Evolutionary conservation across 2,888 invertebrate species (phyloP), one percentile per base, ranked within the genome.

Genomic region (Julus scandinavius): DNA sequence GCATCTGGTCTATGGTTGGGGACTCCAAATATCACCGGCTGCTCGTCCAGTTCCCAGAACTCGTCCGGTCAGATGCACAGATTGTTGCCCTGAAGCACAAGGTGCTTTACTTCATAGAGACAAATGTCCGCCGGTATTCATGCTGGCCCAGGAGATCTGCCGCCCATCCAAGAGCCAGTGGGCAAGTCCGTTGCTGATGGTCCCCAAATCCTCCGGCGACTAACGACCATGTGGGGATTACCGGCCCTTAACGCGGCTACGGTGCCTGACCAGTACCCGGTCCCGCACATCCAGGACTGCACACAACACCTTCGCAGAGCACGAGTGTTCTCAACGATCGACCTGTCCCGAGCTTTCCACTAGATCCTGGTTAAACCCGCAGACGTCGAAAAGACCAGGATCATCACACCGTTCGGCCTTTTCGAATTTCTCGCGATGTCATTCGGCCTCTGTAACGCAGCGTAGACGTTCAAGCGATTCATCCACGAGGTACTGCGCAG

Each of bases 211-310:
- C 38, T 29, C 29, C 83, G 17, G 40, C 11, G 83, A 40, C 83
- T 83, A n/a, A 17, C 5, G 20, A 83, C 38, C 83, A 83, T 83
- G 83, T n/a, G 83, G 83, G 13, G 83, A 83, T 13, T 83, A 83
- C 83, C 83, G n/a, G n/a, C n/a, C 29, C 7, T 72, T 6, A 45
- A 45, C 41, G 41, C 41, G 41, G 41, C 41, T 6, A 45, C 41
- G 6, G 41, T 45, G 41, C 41, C 41, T 45, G 41, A 45, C 41
- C 41, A 6, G 4, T 45, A 45, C 6, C 83, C 83, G 40, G 83
- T 83, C 38, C 17, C 11, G 2, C 83, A 83, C 15, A 83, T 38
- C 11, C 20, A 83, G 17, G 83, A 83, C 40, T 83, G 29, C 17
- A 40, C 20, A n/a, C 83, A 83, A n/a, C 40, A 29, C 11, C n/a